phyloP scores from a whole-genome alignment of 2,113 vertebrate genomes.

The Platichthys flesus region DNA sequence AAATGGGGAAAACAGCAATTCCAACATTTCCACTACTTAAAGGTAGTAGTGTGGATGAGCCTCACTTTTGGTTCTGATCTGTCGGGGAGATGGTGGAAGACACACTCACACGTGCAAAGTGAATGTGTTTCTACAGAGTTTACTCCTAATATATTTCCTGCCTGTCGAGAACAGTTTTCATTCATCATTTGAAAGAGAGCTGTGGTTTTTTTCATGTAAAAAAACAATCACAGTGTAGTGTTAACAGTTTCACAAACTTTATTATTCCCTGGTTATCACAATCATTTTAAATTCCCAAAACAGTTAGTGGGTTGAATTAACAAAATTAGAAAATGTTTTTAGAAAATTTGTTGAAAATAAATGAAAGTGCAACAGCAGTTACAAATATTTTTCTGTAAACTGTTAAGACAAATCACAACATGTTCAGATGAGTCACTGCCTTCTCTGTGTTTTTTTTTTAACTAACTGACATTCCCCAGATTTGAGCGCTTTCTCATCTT shows the following conservation, averaged over 20 bases:
- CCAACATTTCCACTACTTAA: too few species aligned
- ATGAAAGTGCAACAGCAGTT: slow-evolving; percentile 41
- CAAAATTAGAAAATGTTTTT: slow-evolving; percentile 24
- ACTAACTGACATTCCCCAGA: background rate
- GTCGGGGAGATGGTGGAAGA: too few species aligned
- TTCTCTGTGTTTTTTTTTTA: background rate
- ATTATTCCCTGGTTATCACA: slow-evolving; percentile 39
- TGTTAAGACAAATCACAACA: slow-evolving; percentile 3
- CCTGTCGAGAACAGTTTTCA: background rate
- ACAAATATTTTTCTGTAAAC: slow-evolving; percentile 47
- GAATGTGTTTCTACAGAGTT: too few species aligned
- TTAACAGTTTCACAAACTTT: slow-evolving; percentile 27
- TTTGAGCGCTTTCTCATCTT: too few species aligned
- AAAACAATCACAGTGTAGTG: background rate
- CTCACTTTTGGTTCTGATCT: too few species aligned
- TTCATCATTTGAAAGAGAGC: background rate
- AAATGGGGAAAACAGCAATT: too few species aligned
- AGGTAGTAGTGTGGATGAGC: too few species aligned
- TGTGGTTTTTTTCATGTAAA: background rate
- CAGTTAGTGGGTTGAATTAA: slow-evolving; percentile 10
- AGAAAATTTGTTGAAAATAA: slow-evolving; percentile 14
- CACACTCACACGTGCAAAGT: too few species aligned
- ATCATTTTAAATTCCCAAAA: slow-evolving; percentile 32
- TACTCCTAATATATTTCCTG: too few species aligned
- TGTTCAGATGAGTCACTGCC: background rate